phyloP scores from a whole-genome alignment of 1,140 invertebrate genomes.

The Trachymyrmex cornetzi region DNA sequence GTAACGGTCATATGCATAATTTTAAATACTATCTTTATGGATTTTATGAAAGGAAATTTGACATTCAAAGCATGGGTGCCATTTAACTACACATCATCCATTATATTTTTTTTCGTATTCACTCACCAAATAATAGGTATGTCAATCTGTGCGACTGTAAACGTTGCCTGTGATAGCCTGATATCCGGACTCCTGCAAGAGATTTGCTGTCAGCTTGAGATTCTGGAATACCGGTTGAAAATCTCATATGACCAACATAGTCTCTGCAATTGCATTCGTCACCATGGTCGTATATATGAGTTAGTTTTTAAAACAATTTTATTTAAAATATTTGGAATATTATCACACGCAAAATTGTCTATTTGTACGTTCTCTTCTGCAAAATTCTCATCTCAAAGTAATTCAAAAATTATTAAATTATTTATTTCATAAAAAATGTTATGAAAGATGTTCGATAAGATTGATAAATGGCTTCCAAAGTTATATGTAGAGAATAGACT shows the following conservation, averaged over 20 bases:
- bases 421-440: background rate
- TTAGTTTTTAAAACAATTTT: slow-evolving; percentile 25
- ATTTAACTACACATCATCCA: slow-evolving; percentile 21
- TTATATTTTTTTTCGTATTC: slow-evolving; percentile 45
- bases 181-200: slow-evolving; percentile 66
- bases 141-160: background rate
- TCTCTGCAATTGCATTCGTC: background rate
- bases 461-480: background rate
- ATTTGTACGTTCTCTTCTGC: background rate
- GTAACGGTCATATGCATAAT: background rate
- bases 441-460: background rate
- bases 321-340: background rate
- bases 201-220: slow-evolving; percentile 63
- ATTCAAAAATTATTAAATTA: background rate
- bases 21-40: slow-evolving; percentile 27
- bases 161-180: slow-evolving; percentile 59
- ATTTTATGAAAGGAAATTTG: slow-evolving; percentile 14
- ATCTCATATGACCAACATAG: background rate
- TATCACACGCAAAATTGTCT: background rate
- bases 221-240: slow-evolving; percentile 61
- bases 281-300: slow-evolving; percentile 37
- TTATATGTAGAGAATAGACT: background rate
- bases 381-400: background rate
- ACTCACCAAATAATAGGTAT: slow-evolving; percentile 52
- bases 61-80: slow-evolving; percentile 60